Percentiles rank a stretch among this genome's conserved stretches.
These are phyloP conservation scores for Moxostoma hubbsi DNA, from an alignment of 2,797 vertebrate genomes.

Conservation along the genomic window DNA sequence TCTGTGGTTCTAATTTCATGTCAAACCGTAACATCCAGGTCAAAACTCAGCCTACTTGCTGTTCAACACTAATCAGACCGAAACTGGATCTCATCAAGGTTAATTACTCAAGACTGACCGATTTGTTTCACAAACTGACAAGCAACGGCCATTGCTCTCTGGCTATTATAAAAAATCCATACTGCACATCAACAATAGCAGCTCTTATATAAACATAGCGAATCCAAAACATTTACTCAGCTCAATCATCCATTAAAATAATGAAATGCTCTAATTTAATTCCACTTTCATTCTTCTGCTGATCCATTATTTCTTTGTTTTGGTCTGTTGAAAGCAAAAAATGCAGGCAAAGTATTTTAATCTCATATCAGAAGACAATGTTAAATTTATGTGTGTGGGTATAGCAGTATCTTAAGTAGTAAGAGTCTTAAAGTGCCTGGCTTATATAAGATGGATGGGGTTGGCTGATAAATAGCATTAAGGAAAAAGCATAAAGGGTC, in stretches of 20 bases:
- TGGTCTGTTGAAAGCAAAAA: slow-evolving; percentile 12
- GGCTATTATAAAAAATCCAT: slow-evolving; percentile 44
- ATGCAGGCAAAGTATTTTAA: slow-evolving; percentile 6
- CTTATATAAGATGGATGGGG: slow-evolving; percentile 59
- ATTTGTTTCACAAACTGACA: slow-evolving; percentile 31
- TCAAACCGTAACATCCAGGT: slow-evolving; percentile 14
- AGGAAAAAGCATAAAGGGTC: slow-evolving; percentile 56
- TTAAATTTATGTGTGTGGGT: slow-evolving; percentile 6
- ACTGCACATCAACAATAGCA: background rate
- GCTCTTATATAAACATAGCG: slow-evolving; percentile 7
- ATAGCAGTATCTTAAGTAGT: slow-evolving; percentile 64
- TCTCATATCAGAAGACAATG: slow-evolving; percentile 15
- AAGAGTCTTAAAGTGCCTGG: slow-evolving; percentile 53
- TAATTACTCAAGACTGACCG: slow-evolving; percentile 26
- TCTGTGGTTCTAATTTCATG: background rate
- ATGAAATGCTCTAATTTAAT: slow-evolving; percentile 52
- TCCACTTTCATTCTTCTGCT: slow-evolving; percentile 1
- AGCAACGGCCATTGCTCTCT: slow-evolving; percentile 10
- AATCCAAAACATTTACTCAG: slow-evolving; percentile 39
- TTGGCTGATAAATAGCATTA: slow-evolving; percentile 65
- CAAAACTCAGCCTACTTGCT: background rate
- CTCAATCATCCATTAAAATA: slow-evolving; percentile 47
- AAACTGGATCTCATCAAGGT: slow-evolving; percentile 28
- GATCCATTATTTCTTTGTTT: slow-evolving; percentile 35
- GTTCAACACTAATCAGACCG: slow-evolving; percentile 28